Base-by-base conservation (phyloP, 1,140 invertebrate species). In the Zophobas atratus region DNA sequence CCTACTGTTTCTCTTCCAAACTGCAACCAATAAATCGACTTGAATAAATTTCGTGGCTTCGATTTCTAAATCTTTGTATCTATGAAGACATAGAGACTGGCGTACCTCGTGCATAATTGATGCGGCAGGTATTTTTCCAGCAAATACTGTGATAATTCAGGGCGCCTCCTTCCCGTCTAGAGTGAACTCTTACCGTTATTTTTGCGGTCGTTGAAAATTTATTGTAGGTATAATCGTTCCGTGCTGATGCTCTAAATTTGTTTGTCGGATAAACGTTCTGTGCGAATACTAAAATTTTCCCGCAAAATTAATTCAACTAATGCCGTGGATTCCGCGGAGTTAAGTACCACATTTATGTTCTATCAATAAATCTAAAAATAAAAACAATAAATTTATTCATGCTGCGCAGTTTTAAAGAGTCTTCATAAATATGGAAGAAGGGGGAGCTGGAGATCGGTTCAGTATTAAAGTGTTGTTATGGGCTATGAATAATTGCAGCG, bases 291-390 rank as follows among this genome's bases (percentile, higher is more conserved):
- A 51, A 51, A 51, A 51, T 51, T 51, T 51, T 51, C 49, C n/a
- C 49, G 49, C 49, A 51, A 51, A 51, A 51, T 51, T 51, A 51
- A 51, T 51, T 51, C 49, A 51, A 51, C 49, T 51, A 51, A 51
- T 51, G 49, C n/a, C 49, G n/a, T 20, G 49, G 4, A 51, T 51
- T 51, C n/a, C 20, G 6, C 6, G 2, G 49, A 51, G 3, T 2
- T 51, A 51, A 20, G 49, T 51, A 20, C 4, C 49, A 51, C 49
- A 51, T 51, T 51, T 20, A 51, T 2, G n/a, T 20, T 20, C 4
- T 51, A 51, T 51, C 49, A 20, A 51, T 51, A 51, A 51, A 51
- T 51, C n/a, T 51, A 4, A 20, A 51, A 51, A 51, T 51, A 51
- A 51, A 20, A 51, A 51, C 6, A 51, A 51, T 6, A 51, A 51